phyloP scores from a whole-genome alignment of 2,113 vertebrate species.

The Rhodinocichla rosea region DNA sequence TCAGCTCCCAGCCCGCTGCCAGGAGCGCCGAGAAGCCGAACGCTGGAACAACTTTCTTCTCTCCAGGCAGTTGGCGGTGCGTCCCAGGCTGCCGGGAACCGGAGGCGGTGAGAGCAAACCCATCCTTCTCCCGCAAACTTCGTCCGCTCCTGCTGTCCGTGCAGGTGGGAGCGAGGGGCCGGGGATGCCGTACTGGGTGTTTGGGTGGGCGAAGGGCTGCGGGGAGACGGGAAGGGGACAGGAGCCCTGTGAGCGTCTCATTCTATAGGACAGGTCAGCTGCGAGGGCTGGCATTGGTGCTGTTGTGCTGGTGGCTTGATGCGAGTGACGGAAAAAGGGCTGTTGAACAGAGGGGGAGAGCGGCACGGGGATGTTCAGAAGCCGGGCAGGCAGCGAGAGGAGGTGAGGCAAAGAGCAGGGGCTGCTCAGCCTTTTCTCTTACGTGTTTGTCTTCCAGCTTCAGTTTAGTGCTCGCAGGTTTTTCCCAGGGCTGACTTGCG shows the following conservation, averaged over 20 bases:
- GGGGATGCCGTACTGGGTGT: not conserved
- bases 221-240: not conserved
- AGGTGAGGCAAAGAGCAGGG: not conserved
- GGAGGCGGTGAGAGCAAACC: not conserved
- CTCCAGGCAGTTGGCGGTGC: not conserved
- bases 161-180: not conserved
- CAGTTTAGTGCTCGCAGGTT: not conserved
- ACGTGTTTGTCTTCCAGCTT: not conserved
- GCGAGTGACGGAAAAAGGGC: not conserved
- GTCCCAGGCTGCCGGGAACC: not conserved
- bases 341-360: not conserved
- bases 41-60: not conserved
- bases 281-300: not conserved
- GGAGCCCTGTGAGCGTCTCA: not conserved
- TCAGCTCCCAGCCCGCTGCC: not conserved
- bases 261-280: not conserved
- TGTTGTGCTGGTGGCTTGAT: not conserved
- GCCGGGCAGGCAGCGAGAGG: not conserved
- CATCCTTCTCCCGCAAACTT: not conserved
- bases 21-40: not conserved
- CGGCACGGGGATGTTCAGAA: not conserved
- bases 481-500: not conserved
- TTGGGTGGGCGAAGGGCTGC: not conserved
- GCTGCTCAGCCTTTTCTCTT: not conserved
- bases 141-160: fast-evolving